Conservation (phyloP, 2,888 invertebrate genomes). For the Adelognathus sp. region DNA sequence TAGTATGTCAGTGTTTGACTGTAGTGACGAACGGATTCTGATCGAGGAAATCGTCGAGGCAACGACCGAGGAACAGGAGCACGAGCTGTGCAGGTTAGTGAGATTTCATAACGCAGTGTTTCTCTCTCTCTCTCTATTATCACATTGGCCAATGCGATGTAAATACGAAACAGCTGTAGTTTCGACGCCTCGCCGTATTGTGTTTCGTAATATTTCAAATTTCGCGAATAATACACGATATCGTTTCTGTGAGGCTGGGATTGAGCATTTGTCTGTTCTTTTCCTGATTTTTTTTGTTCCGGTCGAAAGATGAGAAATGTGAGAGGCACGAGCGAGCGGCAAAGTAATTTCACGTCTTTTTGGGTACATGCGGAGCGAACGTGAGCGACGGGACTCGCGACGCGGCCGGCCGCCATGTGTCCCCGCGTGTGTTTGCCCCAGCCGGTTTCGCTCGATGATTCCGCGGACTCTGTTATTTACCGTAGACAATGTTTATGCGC, state of each 20-base stretch:
- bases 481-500: too few species aligned
- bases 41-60: conserved; percentile 83
- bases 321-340: neutral
- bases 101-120: neutral
- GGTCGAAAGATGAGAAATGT: neutral
- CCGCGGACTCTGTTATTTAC: neutral
- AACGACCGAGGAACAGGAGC: conserved; percentile 80
- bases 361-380: neutral
- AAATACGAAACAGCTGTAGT: neutral
- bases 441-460: conserved; percentile 43
- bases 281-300: neutral
- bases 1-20: conserved; percentile 83
- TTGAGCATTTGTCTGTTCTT: neutral
- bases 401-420: conserved; percentile 50
- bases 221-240: neutral
- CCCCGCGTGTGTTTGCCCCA: conserved; percentile 40
- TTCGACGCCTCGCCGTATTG: neutral
- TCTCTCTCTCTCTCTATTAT: neutral
- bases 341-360: neutral
- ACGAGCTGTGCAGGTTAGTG: conserved; percentile 77
- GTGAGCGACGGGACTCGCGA: conserved; percentile 14
- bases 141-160: neutral
- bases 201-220: neutral
- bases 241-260: neutral
- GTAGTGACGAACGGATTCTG: conserved; percentile 82